These are phyloP conservation scores for Ochropacha duplaris DNA, from an alignment of 2,888 invertebrate genomes.

Conservation along the genomic window DNA sequence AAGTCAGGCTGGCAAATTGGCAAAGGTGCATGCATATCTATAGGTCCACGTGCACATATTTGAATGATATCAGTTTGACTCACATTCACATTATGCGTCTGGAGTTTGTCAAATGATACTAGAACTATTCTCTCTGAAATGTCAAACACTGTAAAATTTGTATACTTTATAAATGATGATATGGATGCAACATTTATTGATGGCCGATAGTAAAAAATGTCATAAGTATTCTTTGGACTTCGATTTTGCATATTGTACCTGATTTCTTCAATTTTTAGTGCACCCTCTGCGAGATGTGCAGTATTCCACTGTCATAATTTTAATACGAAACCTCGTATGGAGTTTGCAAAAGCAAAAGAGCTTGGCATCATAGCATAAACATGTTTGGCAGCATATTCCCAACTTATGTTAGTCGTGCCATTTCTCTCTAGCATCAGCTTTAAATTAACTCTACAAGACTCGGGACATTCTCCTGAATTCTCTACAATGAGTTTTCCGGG, in stretches of 20 bases:
- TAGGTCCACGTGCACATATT: slow-evolving; percentile 82
- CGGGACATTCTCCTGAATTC: slow-evolving; percentile 88
- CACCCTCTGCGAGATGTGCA: slow-evolving; percentile 76
- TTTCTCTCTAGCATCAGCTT: slow-evolving; percentile 82
- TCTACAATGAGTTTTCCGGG: slow-evolving; percentile 86
- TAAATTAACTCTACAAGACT: slow-evolving; percentile 85
- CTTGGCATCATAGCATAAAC: slow-evolving; percentile 89
- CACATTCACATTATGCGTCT: slow-evolving; percentile 89
- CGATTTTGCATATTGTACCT: slow-evolving; percentile 72
- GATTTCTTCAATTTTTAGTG: slow-evolving; percentile 71
- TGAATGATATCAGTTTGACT: slow-evolving; percentile 91
- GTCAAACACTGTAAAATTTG: slow-evolving; percentile 79
- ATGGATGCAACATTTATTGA: slow-evolving; percentile 65
- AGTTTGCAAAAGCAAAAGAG: slow-evolving; percentile 84
- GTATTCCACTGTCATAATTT: slow-evolving; percentile 92
- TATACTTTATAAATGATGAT: slow-evolving; percentile 71
- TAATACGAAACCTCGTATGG: slow-evolving; percentile 88
- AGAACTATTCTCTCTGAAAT: slow-evolving; percentile 89
- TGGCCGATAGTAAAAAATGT: slow-evolving; percentile 67
- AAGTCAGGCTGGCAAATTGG: slow-evolving; percentile 89
- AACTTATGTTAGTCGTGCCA: slow-evolving; percentile 79
- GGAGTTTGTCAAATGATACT: slow-evolving; percentile 89
- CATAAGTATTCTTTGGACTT: slow-evolving; percentile 72
- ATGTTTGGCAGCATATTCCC: slow-evolving; percentile 84
- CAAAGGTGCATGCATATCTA: slow-evolving; percentile 53